phyloP scores from a whole-genome alignment of 2,113 vertebrate genomes.

The Tricholaema leucomelas region DNA sequence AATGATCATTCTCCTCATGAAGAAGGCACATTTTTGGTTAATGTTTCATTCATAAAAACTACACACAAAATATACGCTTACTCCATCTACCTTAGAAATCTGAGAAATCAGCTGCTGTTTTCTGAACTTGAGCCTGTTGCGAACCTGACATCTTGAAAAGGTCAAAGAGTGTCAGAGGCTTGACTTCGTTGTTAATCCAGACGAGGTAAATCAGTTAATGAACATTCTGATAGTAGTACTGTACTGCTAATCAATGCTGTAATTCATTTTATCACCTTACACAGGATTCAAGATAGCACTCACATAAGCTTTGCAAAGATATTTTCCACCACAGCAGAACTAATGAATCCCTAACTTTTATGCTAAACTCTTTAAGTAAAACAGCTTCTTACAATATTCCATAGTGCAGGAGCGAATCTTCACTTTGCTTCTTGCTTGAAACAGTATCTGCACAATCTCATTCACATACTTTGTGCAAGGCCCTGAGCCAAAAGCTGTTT shows the following conservation, averaged over 20 bases:
- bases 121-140: not conserved
- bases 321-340: not conserved
- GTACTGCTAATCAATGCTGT: not conserved
- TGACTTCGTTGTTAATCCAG: not conserved
- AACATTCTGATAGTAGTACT: not conserved
- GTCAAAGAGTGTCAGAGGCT: not conserved
- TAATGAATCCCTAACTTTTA: not conserved
- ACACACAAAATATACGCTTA: not conserved
- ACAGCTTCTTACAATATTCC: not conserved
- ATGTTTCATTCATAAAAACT: not conserved
- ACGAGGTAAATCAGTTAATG: not conserved
- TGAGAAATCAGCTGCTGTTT: not conserved
- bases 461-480: not conserved
- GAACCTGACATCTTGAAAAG: not conserved
- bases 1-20: not conserved
- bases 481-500: not conserved
- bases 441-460: not conserved
- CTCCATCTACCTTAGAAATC: not conserved
- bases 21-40: rapidly evolving
- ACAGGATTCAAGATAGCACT: not conserved
- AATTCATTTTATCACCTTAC: not conserved
- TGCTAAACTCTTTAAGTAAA: not conserved
- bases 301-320: not conserved
- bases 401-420: not conserved
- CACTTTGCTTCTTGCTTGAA: not conserved